phyloP scores from a whole-genome alignment of 1,140 invertebrate genomes.

The Apis dorsata region DNA sequence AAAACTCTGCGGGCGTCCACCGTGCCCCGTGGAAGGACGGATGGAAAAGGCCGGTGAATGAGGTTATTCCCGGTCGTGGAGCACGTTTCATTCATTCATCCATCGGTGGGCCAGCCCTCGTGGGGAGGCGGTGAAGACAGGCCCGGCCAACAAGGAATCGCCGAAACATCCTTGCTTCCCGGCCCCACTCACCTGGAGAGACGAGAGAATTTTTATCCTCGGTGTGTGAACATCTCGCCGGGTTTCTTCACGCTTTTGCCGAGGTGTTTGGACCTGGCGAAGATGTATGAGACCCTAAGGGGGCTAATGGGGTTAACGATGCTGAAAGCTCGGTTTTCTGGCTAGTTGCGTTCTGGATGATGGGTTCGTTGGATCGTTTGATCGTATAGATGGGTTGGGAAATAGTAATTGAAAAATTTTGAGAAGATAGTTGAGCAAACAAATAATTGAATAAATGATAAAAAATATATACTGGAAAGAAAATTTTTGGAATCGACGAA shows the following conservation, averaged over 20 bases:
- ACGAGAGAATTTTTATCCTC: background rate
- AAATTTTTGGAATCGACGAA: no score
- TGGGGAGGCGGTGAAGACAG: constrained; percentile 48
- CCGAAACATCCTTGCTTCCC: constrained; percentile 45
- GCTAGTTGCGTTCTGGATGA: no score
- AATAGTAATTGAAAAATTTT: no score
- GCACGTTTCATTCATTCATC: constrained; percentile 67
- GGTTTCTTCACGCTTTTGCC: background rate
- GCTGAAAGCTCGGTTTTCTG: background rate
- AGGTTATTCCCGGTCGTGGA: constrained; percentile 73
- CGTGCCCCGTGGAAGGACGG: constrained; percentile 42
- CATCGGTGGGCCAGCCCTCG: constrained; percentile 29
- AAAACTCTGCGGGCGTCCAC: constrained; percentile 77
- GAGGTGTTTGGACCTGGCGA: background rate
- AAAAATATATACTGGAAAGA: no score
- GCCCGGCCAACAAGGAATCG: constrained; percentile 37
- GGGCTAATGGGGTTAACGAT: background rate
- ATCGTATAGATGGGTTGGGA: no score
- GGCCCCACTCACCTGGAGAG: background rate
- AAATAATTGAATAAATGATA: no score
- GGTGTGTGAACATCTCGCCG: background rate
- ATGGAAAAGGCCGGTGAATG: constrained; percentile 71
- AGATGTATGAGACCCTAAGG: no score
- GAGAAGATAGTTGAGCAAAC: no score
- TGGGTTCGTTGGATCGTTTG: no score